Evolutionary conservation across 1,140 invertebrate species (phyloP).

Genomic region (Zelostemma sp.): DNA sequence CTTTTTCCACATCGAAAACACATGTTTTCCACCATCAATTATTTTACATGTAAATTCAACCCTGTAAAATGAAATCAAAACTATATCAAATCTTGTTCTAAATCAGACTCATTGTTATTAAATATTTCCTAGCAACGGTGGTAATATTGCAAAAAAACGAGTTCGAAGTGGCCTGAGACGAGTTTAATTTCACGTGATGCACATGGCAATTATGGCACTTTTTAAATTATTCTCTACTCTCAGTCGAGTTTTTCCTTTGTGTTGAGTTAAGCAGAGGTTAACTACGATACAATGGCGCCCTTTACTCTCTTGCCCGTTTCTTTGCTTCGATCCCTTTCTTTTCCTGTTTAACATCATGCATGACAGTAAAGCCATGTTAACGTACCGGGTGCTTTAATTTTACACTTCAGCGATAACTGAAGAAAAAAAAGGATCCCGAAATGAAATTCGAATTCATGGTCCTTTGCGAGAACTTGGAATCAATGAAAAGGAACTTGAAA

Average conservation of each 20-base stretch:
- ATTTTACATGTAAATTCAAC: too few species aligned
- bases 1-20: too few species aligned
- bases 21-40: too few species aligned
- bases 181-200: slow-evolving; percentile 11
- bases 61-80: too few species aligned
- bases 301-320: not conserved
- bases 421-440: not conserved
- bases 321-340: slow-evolving; percentile 4
- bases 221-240: slow-evolving; percentile 52
- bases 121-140: too few species aligned
- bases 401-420: not conserved
- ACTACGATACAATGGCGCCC: slow-evolving; percentile 26
- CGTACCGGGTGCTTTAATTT: not conserved
- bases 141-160: slow-evolving; percentile 1
- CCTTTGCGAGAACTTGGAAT: slow-evolving; percentile 6
- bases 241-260: slow-evolving; percentile 36
- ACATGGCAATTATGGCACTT: slow-evolving; percentile 39
- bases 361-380: not conserved
- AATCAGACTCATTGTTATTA: too few species aligned
- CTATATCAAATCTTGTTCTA: too few species aligned
- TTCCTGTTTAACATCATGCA: slow-evolving; percentile 6
- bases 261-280: slow-evolving; percentile 43
- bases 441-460: not conserved
- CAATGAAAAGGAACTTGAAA: slow-evolving; percentile 13
- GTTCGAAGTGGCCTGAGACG: slow-evolving; percentile 13